Conservation (phyloP, 2,113 vertebrate genomes). For the Aptenodytes forsteri region DNA sequence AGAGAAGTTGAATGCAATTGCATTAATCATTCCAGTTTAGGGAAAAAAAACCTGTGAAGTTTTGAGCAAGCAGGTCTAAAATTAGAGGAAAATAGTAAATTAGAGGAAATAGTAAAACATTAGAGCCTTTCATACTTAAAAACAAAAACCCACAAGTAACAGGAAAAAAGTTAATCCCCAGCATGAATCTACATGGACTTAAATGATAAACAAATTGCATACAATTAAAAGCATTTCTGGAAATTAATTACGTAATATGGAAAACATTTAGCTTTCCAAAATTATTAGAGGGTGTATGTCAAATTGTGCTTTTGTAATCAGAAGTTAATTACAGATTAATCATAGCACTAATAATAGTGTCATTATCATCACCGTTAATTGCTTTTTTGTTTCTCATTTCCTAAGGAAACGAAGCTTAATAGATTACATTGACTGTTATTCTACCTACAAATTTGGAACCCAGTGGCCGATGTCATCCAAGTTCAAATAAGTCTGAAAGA, state of each 20-base stretch:
- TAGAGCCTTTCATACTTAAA: neutral
- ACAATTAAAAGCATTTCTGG: neutral
- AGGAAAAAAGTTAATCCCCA: neutral
- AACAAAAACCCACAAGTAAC: neutral
- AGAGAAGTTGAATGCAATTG: neutral
- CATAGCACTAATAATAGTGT: neutral
- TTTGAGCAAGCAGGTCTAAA: neutral
- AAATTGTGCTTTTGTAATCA: neutral
- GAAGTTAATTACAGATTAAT: slow-evolving; percentile 21
- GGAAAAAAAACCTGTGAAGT: neutral
- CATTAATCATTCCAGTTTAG: neutral
- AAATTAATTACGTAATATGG: neutral
- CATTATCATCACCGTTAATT: neutral
- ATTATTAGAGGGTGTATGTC: neutral
- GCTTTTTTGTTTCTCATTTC: neutral
- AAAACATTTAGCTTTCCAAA: neutral
- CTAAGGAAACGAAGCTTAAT: neutral
- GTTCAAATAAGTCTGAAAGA: neutral
- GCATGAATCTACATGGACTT: neutral
- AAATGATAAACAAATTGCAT: neutral
- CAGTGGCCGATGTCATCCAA: neutral
- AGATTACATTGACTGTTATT: neutral
- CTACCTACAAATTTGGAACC: neutral
- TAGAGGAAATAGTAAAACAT: neutral
- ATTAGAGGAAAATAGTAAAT: neutral